These are phyloP conservation scores for Amazona ochrocephala DNA, from an alignment of 2,797 vertebrate genomes.

Conservation along the genomic window DNA sequence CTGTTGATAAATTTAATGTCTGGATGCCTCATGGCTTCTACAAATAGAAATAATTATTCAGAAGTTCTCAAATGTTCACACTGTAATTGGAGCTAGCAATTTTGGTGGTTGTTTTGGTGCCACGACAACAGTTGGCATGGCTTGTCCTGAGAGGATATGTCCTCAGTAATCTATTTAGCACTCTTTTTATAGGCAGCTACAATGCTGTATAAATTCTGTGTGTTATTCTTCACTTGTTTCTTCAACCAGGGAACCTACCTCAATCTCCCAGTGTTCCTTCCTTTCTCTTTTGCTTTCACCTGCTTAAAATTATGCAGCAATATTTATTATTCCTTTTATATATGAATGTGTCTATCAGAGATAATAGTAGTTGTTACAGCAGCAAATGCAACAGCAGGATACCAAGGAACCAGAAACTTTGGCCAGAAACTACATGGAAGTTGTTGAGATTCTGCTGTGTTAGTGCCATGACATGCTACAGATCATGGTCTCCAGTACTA, in stretches of 20 bases:
- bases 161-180: background rate
- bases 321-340: background rate
- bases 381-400: background rate
- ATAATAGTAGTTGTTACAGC: background rate
- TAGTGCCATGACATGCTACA: background rate
- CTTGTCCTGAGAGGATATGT: background rate
- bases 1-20: background rate
- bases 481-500: background rate
- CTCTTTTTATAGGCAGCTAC: background rate
- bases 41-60: background rate
- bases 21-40: background rate
- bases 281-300: background rate
- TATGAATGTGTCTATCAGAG: background rate
- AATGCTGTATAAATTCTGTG: background rate
- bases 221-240: background rate
- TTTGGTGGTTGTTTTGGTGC: background rate
- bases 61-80: background rate
- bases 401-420: background rate
- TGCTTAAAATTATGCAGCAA: background rate
- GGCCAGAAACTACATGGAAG: background rate
- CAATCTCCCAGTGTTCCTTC: background rate
- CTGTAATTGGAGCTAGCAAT: background rate
- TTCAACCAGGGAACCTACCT: background rate
- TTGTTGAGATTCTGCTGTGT: background rate
- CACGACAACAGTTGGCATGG: background rate